Evolutionary conservation across 2,888 invertebrate genomes (phyloP).

Genomic region (Corythucha ciliata): DNA sequence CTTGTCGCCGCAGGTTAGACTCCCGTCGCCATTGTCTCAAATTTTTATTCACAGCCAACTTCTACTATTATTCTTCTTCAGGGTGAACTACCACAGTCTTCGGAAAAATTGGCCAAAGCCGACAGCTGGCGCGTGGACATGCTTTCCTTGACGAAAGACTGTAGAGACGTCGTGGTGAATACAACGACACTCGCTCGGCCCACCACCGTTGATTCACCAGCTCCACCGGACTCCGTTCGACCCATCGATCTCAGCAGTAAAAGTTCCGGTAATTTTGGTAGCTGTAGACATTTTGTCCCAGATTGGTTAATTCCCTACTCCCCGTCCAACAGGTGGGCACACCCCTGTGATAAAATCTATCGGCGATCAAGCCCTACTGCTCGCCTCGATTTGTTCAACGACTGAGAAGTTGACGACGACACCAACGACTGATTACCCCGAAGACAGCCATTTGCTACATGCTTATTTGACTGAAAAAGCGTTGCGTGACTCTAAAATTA

Average conservation of each 20-base stretch:
- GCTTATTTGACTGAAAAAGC: conserved; percentile 65
- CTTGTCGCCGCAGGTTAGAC: conserved; percentile 20
- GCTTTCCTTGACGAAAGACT: conserved; percentile 21
- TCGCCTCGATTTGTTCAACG: conserved; percentile 54
- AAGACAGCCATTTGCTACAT: conserved; percentile 47
- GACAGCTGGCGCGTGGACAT: conserved; percentile 19
- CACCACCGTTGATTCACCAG: conserved; percentile 6
- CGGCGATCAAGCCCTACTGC: conserved; percentile 49
- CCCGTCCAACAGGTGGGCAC: conserved; percentile 6
- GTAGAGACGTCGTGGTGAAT: conserved; percentile 18
- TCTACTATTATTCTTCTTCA: conserved; percentile 1
- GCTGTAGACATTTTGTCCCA: too few relatives aligned
- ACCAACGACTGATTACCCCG: conserved; percentile 24
- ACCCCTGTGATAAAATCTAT: conserved; percentile 41
- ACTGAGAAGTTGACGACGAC: conserved; percentile 49
- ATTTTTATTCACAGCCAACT: too few relatives aligned
- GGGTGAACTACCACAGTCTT: conserved; percentile 16
- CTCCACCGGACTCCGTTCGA: conserved; percentile 22
- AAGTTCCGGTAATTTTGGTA: conserved; percentile 13
- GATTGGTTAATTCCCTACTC: too few relatives aligned
- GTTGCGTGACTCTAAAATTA: conserved; percentile 58
- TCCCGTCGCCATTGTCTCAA: too few relatives aligned
- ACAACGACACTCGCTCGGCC: conserved; percentile 14
- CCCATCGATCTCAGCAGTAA: conserved; percentile 34
- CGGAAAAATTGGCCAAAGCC: conserved; percentile 14